These are phyloP conservation scores for Steatocranus sp. DNA, from an alignment of 2,797 vertebrate genomes.

Conservation along the genomic window DNA sequence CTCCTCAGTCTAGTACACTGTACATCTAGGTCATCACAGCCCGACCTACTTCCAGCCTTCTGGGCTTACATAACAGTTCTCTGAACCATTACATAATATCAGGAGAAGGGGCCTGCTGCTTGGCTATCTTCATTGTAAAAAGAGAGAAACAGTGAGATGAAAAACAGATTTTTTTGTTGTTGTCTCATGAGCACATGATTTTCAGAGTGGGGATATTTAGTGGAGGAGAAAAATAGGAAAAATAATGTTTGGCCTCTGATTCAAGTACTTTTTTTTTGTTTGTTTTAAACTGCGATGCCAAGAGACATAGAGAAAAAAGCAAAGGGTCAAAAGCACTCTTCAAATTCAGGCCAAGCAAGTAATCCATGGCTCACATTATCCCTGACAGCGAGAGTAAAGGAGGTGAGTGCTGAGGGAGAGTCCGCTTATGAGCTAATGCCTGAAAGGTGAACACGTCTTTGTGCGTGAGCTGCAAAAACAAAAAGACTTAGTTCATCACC, in stretches of 20 bases:
- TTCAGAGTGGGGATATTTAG: neutral
- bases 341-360: neutral
- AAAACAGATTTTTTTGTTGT: neutral
- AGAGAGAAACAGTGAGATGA: neutral
- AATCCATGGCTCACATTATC: neutral
- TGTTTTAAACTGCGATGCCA: neutral
- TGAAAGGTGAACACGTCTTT: neutral
- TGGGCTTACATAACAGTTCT: conserved; percentile 67
- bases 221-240: neutral
- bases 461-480: neutral
- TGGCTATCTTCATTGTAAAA: conserved; percentile 7
- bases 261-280: neutral
- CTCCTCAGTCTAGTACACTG: neutral
- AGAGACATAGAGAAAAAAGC: neutral
- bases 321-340: neutral
- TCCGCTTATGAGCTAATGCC: neutral
- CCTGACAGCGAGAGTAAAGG: neutral
- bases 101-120: conserved; percentile 16
- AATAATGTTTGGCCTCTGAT: neutral
- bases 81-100: conserved; percentile 65
- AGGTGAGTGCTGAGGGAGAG: neutral
- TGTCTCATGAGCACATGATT: neutral
- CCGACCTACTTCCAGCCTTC: conserved; percentile 63
- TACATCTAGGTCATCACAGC: conserved; percentile 51
- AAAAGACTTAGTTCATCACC: neutral